Conservation (phyloP, 2,888 invertebrate species). For the Agonopterix arenella region DNA sequence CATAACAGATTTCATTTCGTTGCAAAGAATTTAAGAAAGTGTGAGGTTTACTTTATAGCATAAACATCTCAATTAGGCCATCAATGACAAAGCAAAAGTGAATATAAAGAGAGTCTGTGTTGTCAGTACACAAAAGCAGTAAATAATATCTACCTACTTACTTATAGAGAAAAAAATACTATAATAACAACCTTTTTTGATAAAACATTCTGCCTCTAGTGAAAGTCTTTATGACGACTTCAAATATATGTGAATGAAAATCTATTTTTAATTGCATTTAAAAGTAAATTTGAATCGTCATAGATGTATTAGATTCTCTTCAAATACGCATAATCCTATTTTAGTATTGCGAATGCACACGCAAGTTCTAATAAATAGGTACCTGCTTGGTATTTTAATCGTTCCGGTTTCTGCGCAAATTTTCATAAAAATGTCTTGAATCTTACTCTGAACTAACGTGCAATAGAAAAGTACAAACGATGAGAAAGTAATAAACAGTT, state of each 20-base stretch:
- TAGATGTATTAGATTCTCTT: no score
- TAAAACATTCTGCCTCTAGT: not conserved
- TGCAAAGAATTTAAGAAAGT: no score
- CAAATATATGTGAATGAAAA: no score
- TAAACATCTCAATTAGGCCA: conserved; percentile 26
- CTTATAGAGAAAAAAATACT: not conserved
- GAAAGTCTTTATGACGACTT: not conserved
- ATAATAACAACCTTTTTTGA: not conserved
- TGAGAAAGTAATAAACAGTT: no score
- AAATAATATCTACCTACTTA: not conserved
- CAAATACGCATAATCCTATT: not conserved
- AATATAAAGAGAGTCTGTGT: conserved; percentile 3
- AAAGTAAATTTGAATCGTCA: no score
- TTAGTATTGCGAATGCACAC: not conserved
- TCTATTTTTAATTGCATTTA: no score
- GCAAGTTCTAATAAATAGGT: not conserved
- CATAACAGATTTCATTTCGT: no score
- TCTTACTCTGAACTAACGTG: conserved; percentile 9
- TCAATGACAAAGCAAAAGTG: conserved; percentile 38
- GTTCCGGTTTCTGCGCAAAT: conserved; percentile 25
- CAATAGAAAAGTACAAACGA: conserved; percentile 2
- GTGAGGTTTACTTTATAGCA: not conserved
- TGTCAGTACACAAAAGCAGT: not conserved
- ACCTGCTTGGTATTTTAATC: conserved; percentile 8
- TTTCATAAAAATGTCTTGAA: conserved; percentile 24